phyloP scores from a whole-genome alignment of 2,888 invertebrate genomes.

The Theodoxus fluviatilis region DNA sequence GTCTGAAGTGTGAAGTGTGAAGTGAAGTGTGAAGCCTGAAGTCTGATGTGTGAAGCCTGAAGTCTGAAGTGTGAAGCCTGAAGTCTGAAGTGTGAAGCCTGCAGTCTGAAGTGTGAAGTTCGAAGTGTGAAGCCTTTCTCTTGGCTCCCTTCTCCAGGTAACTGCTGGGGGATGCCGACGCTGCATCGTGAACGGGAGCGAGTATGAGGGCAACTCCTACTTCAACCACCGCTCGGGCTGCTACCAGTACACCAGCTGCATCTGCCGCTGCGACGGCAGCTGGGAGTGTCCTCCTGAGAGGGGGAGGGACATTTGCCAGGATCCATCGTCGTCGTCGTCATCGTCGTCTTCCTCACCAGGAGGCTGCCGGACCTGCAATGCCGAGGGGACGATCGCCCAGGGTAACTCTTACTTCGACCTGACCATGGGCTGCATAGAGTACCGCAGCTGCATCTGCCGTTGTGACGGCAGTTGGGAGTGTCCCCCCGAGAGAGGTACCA shows the following conservation, averaged over 20 bases:
- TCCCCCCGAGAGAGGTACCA: slow-evolving; percentile 40
- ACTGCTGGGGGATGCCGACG: slow-evolving; percentile 36
- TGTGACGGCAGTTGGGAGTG: slow-evolving; percentile 55
- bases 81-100: too few relatives aligned
- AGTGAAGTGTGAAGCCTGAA: too few relatives aligned
- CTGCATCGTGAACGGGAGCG: slow-evolving; percentile 43
- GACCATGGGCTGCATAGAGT: slow-evolving; percentile 46
- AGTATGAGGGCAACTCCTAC: slow-evolving; percentile 40
- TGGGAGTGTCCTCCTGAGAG: slow-evolving; percentile 49
- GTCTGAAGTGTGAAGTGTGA: too few relatives aligned
- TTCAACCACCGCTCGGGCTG: slow-evolving; percentile 50
- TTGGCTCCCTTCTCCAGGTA: too few relatives aligned
- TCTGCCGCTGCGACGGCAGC: slow-evolving; percentile 51
- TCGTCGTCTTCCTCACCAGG: too few relatives aligned
- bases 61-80: too few relatives aligned
- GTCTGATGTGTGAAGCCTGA: too few relatives aligned
- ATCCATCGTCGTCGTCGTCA: slow-evolving; percentile 29
- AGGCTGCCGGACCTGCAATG: slow-evolving; percentile 42
- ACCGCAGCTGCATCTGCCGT: slow-evolving; percentile 46
- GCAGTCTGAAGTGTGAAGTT: too few relatives aligned
- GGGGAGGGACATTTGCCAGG: slow-evolving; percentile 39
- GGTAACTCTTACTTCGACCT: slow-evolving; percentile 48
- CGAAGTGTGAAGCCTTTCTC: too few relatives aligned
- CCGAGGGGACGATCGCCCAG: slow-evolving; percentile 35
- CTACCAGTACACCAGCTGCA: slow-evolving; percentile 42